Evolutionary conservation across 1,140 invertebrate species (phyloP).

Genomic region (Ceratitis capitata): DNA sequence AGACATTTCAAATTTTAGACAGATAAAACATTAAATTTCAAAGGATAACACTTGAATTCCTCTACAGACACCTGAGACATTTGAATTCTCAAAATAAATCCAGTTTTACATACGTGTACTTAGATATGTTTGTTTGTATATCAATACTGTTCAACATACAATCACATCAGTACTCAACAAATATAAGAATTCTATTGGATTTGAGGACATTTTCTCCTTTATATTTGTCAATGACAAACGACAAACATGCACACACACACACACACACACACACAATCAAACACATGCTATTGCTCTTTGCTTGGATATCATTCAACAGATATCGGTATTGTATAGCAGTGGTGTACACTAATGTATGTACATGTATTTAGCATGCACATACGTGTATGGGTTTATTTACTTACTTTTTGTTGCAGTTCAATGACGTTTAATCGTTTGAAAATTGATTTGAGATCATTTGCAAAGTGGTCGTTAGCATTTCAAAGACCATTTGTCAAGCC

Average conservation of each 20-base stretch:
- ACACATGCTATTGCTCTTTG: neutral
- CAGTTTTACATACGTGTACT: neutral
- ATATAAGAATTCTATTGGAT: neutral
- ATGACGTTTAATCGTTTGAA: slow-evolving; percentile 23
- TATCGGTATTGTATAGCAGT: neutral
- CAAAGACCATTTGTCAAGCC: neutral
- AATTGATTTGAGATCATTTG: slow-evolving; percentile 13
- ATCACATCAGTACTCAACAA: neutral
- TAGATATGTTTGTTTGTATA: neutral
- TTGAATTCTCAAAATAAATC: neutral
- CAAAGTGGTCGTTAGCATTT: neutral
- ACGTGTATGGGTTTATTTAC: neutral
- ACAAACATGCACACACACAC: neutral
- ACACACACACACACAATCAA: too few relatives aligned
- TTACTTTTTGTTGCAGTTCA: neutral
- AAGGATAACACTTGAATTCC: too few relatives aligned
- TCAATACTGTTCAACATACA: neutral
- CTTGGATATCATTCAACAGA: neutral
- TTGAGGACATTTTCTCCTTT: neutral
- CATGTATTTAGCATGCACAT: neutral
- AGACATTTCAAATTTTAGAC: too few relatives aligned
- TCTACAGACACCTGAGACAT: too few relatives aligned
- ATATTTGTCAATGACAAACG: neutral
- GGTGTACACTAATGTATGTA: neutral
- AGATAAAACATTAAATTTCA: too few relatives aligned